phyloP scores from a whole-genome alignment of 1,140 invertebrate species.

The Marisa cornuarietis region DNA sequence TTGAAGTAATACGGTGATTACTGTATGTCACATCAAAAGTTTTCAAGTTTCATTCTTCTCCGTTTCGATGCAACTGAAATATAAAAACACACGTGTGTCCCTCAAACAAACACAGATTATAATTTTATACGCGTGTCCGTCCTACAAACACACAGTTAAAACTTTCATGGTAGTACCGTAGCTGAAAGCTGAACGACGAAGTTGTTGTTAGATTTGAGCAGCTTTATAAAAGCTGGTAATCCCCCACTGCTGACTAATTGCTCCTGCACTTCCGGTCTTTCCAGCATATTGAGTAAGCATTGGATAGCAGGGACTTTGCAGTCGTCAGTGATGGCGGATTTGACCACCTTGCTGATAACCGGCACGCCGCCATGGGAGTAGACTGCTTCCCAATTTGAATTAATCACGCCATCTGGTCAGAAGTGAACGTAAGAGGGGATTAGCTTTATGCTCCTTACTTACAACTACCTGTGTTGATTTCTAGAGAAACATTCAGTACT shows the following conservation, averaged over 20 bases:
- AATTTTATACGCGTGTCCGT: no score
- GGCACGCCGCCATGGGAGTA: conserved; percentile 53
- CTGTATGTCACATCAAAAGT: no score
- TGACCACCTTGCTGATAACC: conserved; percentile 55
- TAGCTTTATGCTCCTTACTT: no score
- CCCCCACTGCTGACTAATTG: conserved; percentile 54
- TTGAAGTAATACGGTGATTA: no score
- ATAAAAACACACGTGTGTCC: no score
- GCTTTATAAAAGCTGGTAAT: conserved; percentile 49
- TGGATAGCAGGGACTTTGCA: conserved; percentile 55
- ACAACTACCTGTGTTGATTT: no score
- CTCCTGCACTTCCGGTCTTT: conserved; percentile 53
- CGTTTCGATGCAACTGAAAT: no score
- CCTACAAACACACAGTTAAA: no score
- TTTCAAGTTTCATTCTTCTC: no score
- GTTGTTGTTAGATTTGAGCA: conserved; percentile 50
- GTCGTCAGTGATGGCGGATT: conserved; percentile 45
- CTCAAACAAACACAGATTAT: no score
- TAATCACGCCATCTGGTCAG: conserved; percentile 32
- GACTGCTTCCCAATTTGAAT: conserved; percentile 49
- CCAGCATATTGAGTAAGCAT: conserved; percentile 56
- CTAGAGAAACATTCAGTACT: no score
- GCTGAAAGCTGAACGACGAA: conserved; percentile 50
- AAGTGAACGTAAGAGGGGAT: no score
- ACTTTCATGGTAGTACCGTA: conserved; percentile 7